Evolutionary conservation across 2,888 invertebrate genomes (phyloP).

Genomic region (Erpobdella octoculata): DNA sequence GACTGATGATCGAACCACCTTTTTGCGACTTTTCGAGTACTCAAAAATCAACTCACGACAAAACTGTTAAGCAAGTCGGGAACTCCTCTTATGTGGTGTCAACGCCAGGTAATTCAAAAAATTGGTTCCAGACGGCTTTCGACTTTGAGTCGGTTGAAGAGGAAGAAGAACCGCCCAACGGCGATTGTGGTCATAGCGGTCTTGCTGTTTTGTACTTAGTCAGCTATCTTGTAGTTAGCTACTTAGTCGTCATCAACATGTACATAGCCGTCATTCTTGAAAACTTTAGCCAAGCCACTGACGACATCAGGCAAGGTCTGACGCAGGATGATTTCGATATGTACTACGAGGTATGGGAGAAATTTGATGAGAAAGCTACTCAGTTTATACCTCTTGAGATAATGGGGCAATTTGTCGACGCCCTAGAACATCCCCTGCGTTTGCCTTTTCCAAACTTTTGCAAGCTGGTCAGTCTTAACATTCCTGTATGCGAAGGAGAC

Average conservation of each 20-base stretch:
- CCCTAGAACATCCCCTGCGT: constrained; percentile 85
- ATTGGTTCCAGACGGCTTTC: not conserved
- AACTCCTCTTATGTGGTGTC: not conserved
- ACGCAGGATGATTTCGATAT: constrained; percentile 98
- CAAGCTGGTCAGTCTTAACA: constrained; percentile 96
- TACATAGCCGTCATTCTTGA: constrained; percentile 99
- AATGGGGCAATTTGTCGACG: constrained; percentile 83
- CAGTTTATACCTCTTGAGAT: constrained; percentile 91
- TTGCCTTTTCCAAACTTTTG: constrained; percentile 97
- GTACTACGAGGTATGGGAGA: constrained; percentile 99
- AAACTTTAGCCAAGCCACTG: constrained; percentile 95
- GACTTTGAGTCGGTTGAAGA: not conserved
- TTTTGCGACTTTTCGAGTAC: constrained; percentile 3
- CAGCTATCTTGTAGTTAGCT: constrained; percentile 92
- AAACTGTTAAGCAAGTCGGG: not conserved
- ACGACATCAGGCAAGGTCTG: constrained; percentile 72
- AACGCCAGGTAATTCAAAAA: too few relatives aligned
- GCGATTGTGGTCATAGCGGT: constrained; percentile 81
- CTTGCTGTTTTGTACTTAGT: constrained; percentile 89
- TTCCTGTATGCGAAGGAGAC: constrained; percentile 91
- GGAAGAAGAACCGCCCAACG: constrained; percentile 32
- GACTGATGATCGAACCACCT: constrained; percentile 71
- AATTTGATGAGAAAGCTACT: constrained; percentile 93
- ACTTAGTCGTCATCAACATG: constrained; percentile 98
- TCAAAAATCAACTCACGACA: not conserved